phyloP scores from a whole-genome alignment of 2,888 invertebrate genomes.

The Leptodirus hochenwartii region DNA sequence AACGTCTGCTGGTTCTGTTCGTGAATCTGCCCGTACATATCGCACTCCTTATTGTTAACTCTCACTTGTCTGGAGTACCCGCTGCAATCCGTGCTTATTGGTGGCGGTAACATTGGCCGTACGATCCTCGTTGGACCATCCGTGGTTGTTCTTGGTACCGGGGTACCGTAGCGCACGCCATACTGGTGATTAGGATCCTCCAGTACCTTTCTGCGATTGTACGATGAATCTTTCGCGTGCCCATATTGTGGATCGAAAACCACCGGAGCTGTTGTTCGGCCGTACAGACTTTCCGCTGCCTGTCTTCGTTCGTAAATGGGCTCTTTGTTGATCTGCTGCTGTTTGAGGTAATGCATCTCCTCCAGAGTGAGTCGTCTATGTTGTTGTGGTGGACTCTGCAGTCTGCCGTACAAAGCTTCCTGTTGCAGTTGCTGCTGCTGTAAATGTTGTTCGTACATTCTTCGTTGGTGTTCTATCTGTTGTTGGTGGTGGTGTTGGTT shows the following conservation, averaged over 20 bases:
- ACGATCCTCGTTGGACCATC: slow-evolving; percentile 7
- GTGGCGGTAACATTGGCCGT: slow-evolving; percentile 1
- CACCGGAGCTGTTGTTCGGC: too few relatives aligned
- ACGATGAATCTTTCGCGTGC: slow-evolving; percentile 10
- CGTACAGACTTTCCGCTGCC: too few relatives aligned
- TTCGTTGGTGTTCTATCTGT: slow-evolving; percentile 2
- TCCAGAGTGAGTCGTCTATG: not conserved
- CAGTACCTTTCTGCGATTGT: slow-evolving; percentile 9
- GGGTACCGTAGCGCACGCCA: not conserved
- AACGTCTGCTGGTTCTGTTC: slow-evolving; percentile 16
- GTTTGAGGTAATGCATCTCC: slow-evolving; percentile 6
- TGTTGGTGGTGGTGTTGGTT: slow-evolving; percentile 4
- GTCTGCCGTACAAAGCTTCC: slow-evolving; percentile 6
- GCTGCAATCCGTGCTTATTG: too few relatives aligned
- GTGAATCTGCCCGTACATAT: slow-evolving; percentile 27
- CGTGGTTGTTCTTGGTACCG: not conserved
- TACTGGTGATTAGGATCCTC: too few relatives aligned
- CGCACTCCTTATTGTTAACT: slow-evolving; percentile 25
- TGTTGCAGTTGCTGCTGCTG: slow-evolving; percentile 4
- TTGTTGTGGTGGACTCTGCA: slow-evolving; percentile 5
- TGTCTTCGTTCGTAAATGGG: slow-evolving; percentile 13
- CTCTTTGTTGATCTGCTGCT: slow-evolving; percentile 9
- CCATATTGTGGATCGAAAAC: slow-evolving; percentile 8
- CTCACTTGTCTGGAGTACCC: too few relatives aligned
- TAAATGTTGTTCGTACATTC: not conserved